Evolutionary conservation across 2,888 invertebrate species (phyloP).

Genomic region (Heteromyza rotundicornis): DNA sequence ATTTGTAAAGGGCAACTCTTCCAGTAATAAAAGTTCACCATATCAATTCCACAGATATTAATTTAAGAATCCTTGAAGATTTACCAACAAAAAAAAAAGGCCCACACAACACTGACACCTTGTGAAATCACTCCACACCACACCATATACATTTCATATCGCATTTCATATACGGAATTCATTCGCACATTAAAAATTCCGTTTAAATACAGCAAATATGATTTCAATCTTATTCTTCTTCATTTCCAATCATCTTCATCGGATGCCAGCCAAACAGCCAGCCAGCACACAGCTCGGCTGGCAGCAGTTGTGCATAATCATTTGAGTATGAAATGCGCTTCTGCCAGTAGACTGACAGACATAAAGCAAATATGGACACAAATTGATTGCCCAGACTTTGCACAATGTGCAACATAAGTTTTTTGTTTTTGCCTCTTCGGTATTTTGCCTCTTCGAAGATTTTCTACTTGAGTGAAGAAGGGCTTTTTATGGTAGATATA

Average conservation of each 20-base stretch:
- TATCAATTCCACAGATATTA: no score
- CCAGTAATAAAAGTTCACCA: no score
- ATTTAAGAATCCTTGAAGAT: no score
- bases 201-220: constrained; percentile 20
- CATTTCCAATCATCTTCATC: not conserved
- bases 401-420: constrained; percentile 22
- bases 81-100: no score
- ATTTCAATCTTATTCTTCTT: constrained; percentile 4
- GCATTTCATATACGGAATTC: no score
- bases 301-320: constrained; percentile 5
- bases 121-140: no score
- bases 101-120: no score
- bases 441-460: no score
- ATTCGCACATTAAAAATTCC: constrained; percentile 12
- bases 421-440: not conserved
- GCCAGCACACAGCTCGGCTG: not conserved
- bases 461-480: no score
- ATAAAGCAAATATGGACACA: constrained; percentile 29
- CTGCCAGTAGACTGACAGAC: constrained; percentile 15
- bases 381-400: constrained; percentile 34
- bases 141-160: no score
- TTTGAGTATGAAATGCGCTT: not conserved
- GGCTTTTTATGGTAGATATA: no score
- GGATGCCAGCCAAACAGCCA: not conserved
- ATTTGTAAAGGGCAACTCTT: no score